Evolutionary conservation across 2,888 invertebrate genomes (phyloP), one percentile per base, ranked within the genome.

Genomic region (Nomada fabriciana): DNA sequence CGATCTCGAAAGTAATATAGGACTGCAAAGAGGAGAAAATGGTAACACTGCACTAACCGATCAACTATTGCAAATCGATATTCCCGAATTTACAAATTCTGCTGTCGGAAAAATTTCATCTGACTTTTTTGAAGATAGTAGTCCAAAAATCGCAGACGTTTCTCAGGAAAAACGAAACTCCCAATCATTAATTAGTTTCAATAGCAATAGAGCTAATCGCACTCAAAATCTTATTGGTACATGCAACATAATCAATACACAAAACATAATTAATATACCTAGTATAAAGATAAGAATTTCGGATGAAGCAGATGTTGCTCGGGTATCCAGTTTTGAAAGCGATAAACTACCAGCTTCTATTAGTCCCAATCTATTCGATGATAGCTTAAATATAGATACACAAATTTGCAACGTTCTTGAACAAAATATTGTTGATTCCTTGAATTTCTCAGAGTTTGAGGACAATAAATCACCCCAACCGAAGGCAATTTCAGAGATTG

Each of bases 281-380:
- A 64, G 2, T 10, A 85, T 85, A 50, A 85, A 65, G 36, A 57
- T 64, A 20, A 80, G 50, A 65, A 57, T 50, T 36, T 76, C 50
- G 0, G 52, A 73, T 60, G 53, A 67, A 29, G 23, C 59, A 53
- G 47, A 64, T 29, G 25, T 71, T 23, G 29, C 47, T n/a, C 70
- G 9, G 20, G 3, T 13, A 43, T 36, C 69, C 13, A 70, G 50
- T 64, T 68, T 76, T 15, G 55, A 71, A 10, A 57, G 20, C 13
- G 50, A 57, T 36, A 79, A 76, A 75, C n/a, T 11, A 23, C 42
- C 59, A 36, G 36, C 29, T 75, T 83, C 88, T n/a, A 76, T 74
- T 50, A 95, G 94, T 92, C 95, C 95, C 2, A 95, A 94, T 91
- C 90, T 96, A 64, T 96, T 96, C 90, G 95, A 95, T 85, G 96